phyloP scores from a whole-genome alignment of 2,797 vertebrate species.

The Falco columbarius region DNA sequence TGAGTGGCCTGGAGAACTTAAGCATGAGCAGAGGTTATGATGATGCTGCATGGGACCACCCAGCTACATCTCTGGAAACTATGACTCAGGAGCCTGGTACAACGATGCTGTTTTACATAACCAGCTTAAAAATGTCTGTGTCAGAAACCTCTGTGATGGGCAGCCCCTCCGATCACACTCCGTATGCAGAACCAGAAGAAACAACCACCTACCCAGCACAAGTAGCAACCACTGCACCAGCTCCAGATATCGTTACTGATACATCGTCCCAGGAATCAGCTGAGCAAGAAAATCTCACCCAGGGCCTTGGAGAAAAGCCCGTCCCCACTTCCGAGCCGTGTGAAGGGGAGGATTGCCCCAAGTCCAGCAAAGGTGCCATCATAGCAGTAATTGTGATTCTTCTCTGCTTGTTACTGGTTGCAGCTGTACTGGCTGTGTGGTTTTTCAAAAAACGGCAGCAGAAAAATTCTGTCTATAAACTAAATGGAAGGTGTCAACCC shows the following conservation, averaged over 20 bases:
- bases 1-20: conserved; percentile 62
- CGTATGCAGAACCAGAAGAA: conserved; percentile 25
- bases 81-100: neutral
- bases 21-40: conserved; percentile 30
- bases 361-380: conserved; percentile 79
- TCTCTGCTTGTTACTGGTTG: conserved; percentile 81
- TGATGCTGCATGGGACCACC: conserved; percentile 13
- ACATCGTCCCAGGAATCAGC: conserved; percentile 56
- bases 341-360: conserved; percentile 77
- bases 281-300: conserved; percentile 77
- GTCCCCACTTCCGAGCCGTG: conserved; percentile 78
- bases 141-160: conserved; percentile 64
- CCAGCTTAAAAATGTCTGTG: conserved; percentile 61
- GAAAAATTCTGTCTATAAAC: conserved; percentile 92
- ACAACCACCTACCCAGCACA: conserved; percentile 20
- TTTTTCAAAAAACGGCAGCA: conserved; percentile 88
- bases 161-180: conserved; percentile 53
- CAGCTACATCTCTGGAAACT: conserved; percentile 23
- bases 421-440: conserved; percentile 83
- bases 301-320: conserved; percentile 73
- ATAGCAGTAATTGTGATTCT: conserved; percentile 86
- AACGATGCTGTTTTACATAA: conserved; percentile 4
- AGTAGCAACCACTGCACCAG: conserved; percentile 12
- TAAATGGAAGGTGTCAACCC: conserved; percentile 88
- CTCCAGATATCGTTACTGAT: conserved; percentile 56